Base-by-base conservation (phyloP, 2,888 invertebrate species). In the Hypomecis punctinalis region DNA sequence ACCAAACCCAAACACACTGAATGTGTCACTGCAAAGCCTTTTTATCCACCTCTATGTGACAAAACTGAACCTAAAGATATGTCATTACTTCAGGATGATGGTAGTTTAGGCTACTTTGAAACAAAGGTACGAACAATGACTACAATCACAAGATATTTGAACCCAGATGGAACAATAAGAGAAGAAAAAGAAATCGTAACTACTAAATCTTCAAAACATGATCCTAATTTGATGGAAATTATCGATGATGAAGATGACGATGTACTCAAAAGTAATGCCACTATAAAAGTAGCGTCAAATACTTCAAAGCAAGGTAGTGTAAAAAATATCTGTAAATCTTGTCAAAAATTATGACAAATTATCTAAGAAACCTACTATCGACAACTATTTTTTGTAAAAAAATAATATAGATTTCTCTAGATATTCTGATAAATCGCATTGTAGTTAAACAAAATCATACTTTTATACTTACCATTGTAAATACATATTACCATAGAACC, bases 41-140 rank as follows among this genome's bases (percentile, higher is more conserved):
- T 11, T 49, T 49, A 9, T 8, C 36, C 36, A 49, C 5, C 11
- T 8, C 9, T 6, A 11, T 37, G 36, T 36, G 49, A 37, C 4
- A 37, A 36, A 49, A 49, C n/a, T 36, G 37, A 49, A 36, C 36
- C 11, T 11, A 23, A 40, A 23, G 9, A 13, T 40, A 52, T 6
- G 23, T 40, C 23, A 35, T 5, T 23, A 49, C 37, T 7, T 5
- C 9, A 45, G 7, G 68, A 64, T 6, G 73, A 76, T 33, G 71
- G 57, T 13, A 62, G 64, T 9, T 63, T 79, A 39, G 81, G 81
- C 5, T 79, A 77, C 40, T 81, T 77, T 64, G 81, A 83, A 66
- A 77, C 72, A 35, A 78, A 76, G 58, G 61, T 77, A 5, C 73
- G 75, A 11, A 82, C 72, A 69, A 79, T 79, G 23, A 76, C 71